A percentile compares a stretch with the other conserved stretches of the same genome.
phyloP scores from a whole-genome alignment of 2,113 vertebrate genomes.

The Agapornis roseicollis region DNA sequence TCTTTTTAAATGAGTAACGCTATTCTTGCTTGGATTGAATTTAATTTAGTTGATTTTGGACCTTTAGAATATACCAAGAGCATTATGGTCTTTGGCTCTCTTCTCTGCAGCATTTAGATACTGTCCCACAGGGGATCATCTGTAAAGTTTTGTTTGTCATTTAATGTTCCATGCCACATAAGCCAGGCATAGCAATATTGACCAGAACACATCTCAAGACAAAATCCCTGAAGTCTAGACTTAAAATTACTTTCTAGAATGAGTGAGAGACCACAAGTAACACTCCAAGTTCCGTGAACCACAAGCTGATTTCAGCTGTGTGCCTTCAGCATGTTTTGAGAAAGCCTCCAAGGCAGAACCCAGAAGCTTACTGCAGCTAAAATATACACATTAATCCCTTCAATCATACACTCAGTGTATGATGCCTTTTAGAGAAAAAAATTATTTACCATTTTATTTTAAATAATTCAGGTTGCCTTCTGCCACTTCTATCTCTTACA shows the following conservation, averaged over 20 bases:
- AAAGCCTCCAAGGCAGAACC: neutral
- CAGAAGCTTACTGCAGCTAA: neutral
- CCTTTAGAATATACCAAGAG: neutral
- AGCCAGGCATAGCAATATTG: neutral
- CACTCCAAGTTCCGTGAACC: neutral
- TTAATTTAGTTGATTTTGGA: neutral
- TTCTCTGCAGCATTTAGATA: neutral
- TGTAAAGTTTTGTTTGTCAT: neutral
- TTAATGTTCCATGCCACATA: neutral
- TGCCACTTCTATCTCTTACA: neutral
- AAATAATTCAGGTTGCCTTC: neutral
- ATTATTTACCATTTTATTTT: neutral
- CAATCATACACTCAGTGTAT: neutral
- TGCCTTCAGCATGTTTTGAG: neutral
- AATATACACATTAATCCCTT: neutral
- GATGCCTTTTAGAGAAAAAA: neutral
- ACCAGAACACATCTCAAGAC: neutral
- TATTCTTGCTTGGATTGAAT: neutral
- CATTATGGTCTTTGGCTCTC: neutral
- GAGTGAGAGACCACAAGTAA: neutral
- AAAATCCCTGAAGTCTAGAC: neutral
- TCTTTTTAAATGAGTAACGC: neutral
- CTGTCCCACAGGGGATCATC: rapidly evolving
- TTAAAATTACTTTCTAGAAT: neutral
- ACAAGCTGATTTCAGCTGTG: neutral